These are phyloP conservation scores for Drosophila flavopinicola DNA, from an alignment of 2,888 invertebrate genomes.

Conservation along the genomic window DNA sequence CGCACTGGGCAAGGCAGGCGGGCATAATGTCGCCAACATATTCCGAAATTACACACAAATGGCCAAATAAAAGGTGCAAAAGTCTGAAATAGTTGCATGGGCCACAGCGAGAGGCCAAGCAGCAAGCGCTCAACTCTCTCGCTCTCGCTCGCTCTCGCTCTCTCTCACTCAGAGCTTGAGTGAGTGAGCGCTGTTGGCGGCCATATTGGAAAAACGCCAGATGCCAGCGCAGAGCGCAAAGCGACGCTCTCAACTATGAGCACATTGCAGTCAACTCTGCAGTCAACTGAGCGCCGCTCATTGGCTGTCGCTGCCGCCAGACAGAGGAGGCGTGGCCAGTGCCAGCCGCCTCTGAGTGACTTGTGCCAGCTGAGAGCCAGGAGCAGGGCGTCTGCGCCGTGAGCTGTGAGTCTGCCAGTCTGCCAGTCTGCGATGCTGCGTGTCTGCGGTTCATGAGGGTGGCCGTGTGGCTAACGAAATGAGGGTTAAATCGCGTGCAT, in stretches of 20 bases:
- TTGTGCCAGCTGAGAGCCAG: slow-evolving; percentile 36
- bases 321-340: slow-evolving; percentile 57
- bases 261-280: background rate
- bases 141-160: background rate
- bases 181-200: slow-evolving; percentile 42
- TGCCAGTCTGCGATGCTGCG: no score
- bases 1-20: slow-evolving; percentile 38
- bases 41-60: slow-evolving; percentile 81
- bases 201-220: slow-evolving; percentile 46
- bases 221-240: slow-evolving; percentile 18
- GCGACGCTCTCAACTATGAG: slow-evolving; percentile 40
- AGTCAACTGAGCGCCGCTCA: slow-evolving; percentile 24
- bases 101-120: slow-evolving; percentile 22
- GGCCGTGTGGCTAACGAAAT: slow-evolving; percentile 63
- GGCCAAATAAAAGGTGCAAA: slow-evolving; percentile 78
- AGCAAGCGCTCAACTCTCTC: slow-evolving; percentile 1
- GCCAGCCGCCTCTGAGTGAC: slow-evolving; percentile 44
- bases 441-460: slow-evolving; percentile 3
- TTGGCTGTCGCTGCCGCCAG: slow-evolving; percentile 36
- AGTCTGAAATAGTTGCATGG: slow-evolving; percentile 61
- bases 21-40: slow-evolving; percentile 77
- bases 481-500: slow-evolving; percentile 81
- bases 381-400: slow-evolving; percentile 9
- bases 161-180: slow-evolving; percentile 28
- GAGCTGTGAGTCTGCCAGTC: no score